Percentiles rank a stretch among this genome's conserved stretches.
Evolutionary conservation across 2,888 invertebrate species (phyloP).

Genomic region (Sceliomorpha sp.): DNA sequence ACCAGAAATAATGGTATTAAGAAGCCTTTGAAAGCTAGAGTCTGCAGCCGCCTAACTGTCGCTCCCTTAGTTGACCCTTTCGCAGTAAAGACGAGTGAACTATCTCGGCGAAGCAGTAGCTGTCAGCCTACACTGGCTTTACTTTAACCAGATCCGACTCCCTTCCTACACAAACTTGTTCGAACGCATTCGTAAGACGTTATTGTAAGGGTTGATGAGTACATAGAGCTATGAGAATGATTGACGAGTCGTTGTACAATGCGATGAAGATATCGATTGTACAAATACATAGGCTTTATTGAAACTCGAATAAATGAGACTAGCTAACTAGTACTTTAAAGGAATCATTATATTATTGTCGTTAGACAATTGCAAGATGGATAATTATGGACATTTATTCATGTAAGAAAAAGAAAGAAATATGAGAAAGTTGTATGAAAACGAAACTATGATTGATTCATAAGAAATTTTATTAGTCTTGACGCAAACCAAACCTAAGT

Average conservation of each 20-base stretch:
- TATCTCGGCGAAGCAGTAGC: conserved; percentile 58
- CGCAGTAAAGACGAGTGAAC: conserved; percentile 59
- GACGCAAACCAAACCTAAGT: too few relatives aligned
- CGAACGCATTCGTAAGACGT: conserved; percentile 56
- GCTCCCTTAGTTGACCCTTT: conserved; percentile 64
- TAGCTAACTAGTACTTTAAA: too few relatives aligned
- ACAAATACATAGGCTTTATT: too few relatives aligned
- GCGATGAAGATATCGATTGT: conserved; percentile 9
- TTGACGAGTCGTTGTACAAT: conserved; percentile 29
- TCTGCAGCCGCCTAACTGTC: conserved; percentile 78
- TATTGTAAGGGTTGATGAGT: conserved; percentile 66
- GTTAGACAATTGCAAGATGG: too few relatives aligned
- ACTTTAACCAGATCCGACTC: conserved; percentile 72
- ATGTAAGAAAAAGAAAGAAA: too few relatives aligned
- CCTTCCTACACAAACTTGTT: conserved; percentile 50
- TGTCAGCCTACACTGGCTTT: conserved; percentile 66
- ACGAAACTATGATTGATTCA: too few relatives aligned
- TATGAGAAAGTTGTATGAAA: too few relatives aligned
- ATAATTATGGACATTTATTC: too few relatives aligned
- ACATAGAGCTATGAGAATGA: conserved; percentile 40
- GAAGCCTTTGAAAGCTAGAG: conserved; percentile 72
- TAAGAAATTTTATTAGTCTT: too few relatives aligned
- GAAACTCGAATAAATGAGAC: too few relatives aligned
- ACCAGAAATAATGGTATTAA: conserved; percentile 78
- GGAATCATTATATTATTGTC: too few relatives aligned